Evolutionary conservation across 2,113 vertebrate species (phyloP), one percentile per base, ranked within the genome.

Genomic region (Tretioscincus oriximinensis): DNA sequence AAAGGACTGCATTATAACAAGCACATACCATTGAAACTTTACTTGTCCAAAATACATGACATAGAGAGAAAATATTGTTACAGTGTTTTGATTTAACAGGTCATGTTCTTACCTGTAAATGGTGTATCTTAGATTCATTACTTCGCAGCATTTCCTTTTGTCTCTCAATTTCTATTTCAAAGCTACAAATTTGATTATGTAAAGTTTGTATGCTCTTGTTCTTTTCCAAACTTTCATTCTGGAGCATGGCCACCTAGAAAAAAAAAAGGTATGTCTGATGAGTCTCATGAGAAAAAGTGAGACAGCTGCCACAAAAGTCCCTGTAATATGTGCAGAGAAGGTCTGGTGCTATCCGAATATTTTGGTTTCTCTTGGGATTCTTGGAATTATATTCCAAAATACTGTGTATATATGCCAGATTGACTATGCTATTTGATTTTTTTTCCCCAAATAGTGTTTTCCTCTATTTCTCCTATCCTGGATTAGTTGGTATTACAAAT

Each of bases 161-260:
- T 82, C 95, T 94, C 90, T 95, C 95, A 21, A 96, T 96, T 85
- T 96, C 96, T 76, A 96, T 94, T 83, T 96, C 96, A 81, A 96
- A 96, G 93, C 93, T 95, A 77, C 95, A 96, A 85, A 96, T 96
- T 88, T 96, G 96, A 81, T 96, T 95, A 90, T 96, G 95, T 89
- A 96, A 82, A 84, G 95, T 94, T 73, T 96, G 95, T 76, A 96
- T 96, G 90, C 94, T 96, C 92, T 96, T 96, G 91, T 96, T 96
- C 86, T 96, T 96, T 84, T 96, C 96, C 67, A 95, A 95, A 79
- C 94, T 95, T 87, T 96, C 95, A 83, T 96, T 96, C 89, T 96
- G 96, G 83, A 96, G 92, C 92, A 95, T 85, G 81, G 95, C 96
- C 72, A 96, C 95, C 96, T 96, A 89, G 35, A 87, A 86, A 87